Evolutionary conservation across 1,140 invertebrate species (phyloP), one percentile per base, ranked within the genome.

Genomic region (Sipha flava): DNA sequence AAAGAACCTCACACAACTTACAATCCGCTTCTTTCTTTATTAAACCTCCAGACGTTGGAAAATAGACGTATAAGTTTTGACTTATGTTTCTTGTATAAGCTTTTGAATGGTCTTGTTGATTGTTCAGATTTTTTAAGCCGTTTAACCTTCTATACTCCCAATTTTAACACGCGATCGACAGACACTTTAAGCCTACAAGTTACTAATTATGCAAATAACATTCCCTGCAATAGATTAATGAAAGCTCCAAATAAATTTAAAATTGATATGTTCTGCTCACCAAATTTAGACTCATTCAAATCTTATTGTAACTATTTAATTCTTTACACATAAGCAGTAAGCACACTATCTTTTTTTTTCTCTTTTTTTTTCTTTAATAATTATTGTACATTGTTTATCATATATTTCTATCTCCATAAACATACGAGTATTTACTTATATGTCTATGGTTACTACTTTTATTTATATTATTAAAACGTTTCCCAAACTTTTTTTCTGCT

Each of bases 171-270:
- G 1, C 40, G 64, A 3, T 68, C 21, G 12, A 68, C 12, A 68
- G 4, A 68, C 12, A 26, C 21, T 3, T 47, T 70, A 29, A 70
- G n/a, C 16, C 2, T 45, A 26, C 5, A 70, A 70, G 43, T 70
- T 14, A 70, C 16, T 29, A 70, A 70, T 31, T 70, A 70, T 70
- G 66, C 66, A 45, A 47, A 16, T 70, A 70, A 70, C n/a, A 70
- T 43, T 18, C 66, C 23, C 16, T 45, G 40, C 1, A 70, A 47
- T 26, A 43, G 40, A 45, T 5, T 70, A 18, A 70, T 70, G 64
- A 43, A 68, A 43, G 16, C 37, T 5, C 10, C 45, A 26, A 68
- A 45, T 26, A 14, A 68, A 21, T 29, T 47, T 7, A 29, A 47
- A 70, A 47, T 70, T 26, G 40, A 31, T 70, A 23, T 70, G 43